A percentile compares a stretch with the other conserved stretches of the same genome.
phyloP scores from a whole-genome alignment of 2,888 invertebrate genomes.

The Lypha dubia region DNA sequence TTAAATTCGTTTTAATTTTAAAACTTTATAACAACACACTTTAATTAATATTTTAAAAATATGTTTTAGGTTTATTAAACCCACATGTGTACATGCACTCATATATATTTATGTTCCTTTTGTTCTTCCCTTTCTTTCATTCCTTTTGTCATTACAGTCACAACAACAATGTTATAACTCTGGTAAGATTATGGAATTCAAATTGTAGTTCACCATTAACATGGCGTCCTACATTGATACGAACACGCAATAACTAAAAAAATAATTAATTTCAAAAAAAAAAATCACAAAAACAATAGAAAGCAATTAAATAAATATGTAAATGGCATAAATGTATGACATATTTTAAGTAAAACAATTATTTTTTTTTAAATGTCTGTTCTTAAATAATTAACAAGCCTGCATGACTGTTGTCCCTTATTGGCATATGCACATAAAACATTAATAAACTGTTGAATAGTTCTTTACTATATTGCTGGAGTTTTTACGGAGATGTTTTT shows the following conservation, averaged over 20 bases:
- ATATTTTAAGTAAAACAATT: neutral
- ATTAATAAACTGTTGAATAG: too few species aligned
- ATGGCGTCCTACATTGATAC: constrained; percentile 45
- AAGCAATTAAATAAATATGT: constrained; percentile 22
- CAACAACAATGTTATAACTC: constrained; percentile 33
- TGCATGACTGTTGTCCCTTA: neutral
- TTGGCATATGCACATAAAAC: too few species aligned
- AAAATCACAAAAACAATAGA: neutral
- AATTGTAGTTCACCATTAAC: constrained; percentile 48
- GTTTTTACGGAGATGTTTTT: too few species aligned
- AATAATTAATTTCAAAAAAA: neutral
- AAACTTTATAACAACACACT: neutral
- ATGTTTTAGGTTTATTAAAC: neutral
- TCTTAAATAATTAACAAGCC: neutral
- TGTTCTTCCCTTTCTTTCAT: neutral
- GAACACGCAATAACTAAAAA: constrained; percentile 5
- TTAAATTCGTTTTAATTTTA: neutral
- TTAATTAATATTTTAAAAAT: constrained; percentile 23
- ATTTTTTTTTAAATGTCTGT: neutral
- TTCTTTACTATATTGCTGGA: too few species aligned
- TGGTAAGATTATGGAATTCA: constrained; percentile 54
- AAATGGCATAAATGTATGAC: neutral
- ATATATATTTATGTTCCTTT: neutral
- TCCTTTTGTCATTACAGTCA: constrained; percentile 18
- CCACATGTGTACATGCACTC: too few species aligned